Conservation (phyloP, 2,888 invertebrate genomes). For the Aphidoletes aphidimyza region DNA sequence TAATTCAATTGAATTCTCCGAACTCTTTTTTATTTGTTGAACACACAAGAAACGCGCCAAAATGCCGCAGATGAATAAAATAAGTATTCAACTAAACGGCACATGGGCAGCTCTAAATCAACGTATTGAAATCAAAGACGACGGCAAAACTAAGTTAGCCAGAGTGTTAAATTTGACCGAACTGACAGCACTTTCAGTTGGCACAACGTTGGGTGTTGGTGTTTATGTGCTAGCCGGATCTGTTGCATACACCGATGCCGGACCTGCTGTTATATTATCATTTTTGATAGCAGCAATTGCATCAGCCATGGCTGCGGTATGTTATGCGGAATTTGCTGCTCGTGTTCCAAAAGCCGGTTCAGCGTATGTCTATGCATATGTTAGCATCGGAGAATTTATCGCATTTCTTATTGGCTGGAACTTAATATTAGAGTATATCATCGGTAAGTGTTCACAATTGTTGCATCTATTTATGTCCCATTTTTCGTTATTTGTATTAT, state of each 20-base stretch:
- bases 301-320: conserved; percentile 87
- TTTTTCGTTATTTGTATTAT: conserved; percentile 4
- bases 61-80: too few relatives aligned
- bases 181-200: conserved; percentile 87
- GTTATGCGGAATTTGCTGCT: conserved; percentile 85
- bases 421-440: conserved; percentile 82
- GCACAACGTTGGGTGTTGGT: conserved; percentile 90
- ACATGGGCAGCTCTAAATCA: too few relatives aligned
- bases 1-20: too few relatives aligned
- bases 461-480: not conserved
- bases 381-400: conserved; percentile 81
- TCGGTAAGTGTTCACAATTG: conserved; percentile 68
- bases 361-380: conserved; percentile 88
- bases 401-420: conserved; percentile 89
- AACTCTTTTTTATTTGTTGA: too few relatives aligned
- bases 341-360: conserved; percentile 85
- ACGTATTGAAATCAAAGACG: too few relatives aligned
- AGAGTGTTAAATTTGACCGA: conserved; percentile 85
- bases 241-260: conserved; percentile 86
- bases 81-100: too few relatives aligned
- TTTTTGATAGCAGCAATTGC: conserved; percentile 93
- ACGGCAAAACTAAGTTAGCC: conserved; percentile 67
- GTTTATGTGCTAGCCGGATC: conserved; percentile 94
- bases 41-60: too few relatives aligned
- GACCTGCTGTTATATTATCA: conserved; percentile 90